phyloP scores from a whole-genome alignment of 1,140 invertebrate species.

The Limonius californicus region DNA sequence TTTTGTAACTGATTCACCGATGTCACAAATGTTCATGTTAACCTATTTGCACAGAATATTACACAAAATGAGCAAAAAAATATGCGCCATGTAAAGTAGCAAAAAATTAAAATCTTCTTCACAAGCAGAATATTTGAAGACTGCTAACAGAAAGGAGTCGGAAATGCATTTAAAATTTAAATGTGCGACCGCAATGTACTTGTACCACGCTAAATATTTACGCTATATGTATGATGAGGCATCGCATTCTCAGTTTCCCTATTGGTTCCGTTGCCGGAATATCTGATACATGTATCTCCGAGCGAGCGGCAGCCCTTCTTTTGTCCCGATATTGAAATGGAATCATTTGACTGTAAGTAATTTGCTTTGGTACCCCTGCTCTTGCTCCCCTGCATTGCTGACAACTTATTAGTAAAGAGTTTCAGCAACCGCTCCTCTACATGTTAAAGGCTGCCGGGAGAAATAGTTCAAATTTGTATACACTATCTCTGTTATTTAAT shows the following conservation, averaged over 20 bases:
- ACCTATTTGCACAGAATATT: no score
- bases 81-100: no score
- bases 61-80: no score
- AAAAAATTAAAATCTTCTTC: no score
- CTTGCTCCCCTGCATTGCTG: slow-evolving; percentile 18
- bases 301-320: slow-evolving; percentile 42
- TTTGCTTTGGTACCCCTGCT: slow-evolving; percentile 45
- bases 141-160: no score
- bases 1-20: no score
- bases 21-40: no score
- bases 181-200: not conserved
- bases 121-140: no score
- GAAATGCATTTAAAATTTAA: not conserved
- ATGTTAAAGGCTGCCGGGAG: not conserved
- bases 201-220: slow-evolving; percentile 1
- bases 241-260: slow-evolving; percentile 7
- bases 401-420: slow-evolving; percentile 31
- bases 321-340: slow-evolving; percentile 51
- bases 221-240: slow-evolving; percentile 4
- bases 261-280: slow-evolving; percentile 16
- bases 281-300: slow-evolving; percentile 26
- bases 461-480: no score
- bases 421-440: slow-evolving; percentile 18
- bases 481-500: no score
- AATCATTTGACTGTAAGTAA: slow-evolving; percentile 53